phyloP scores from a whole-genome alignment of 2,797 vertebrate species.

The Pagetopsis macropterus region DNA sequence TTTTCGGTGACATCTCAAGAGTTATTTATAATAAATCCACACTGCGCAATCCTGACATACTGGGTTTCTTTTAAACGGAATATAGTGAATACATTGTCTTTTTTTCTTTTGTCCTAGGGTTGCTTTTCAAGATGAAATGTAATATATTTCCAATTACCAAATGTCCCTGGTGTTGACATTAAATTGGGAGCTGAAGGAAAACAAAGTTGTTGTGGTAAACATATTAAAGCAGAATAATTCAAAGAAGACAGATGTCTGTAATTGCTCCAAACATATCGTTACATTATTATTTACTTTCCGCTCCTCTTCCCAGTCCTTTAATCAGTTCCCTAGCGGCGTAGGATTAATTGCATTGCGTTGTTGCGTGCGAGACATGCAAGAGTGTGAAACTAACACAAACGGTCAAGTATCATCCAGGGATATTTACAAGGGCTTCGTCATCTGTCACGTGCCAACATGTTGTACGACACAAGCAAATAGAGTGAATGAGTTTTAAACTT shows the following conservation, averaged over 20 bases:
- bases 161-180: not conserved
- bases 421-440: slow-evolving; percentile 13
- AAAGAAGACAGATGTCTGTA: slow-evolving; percentile 11
- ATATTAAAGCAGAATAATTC: not conserved
- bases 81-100: not conserved
- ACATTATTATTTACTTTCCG: not conserved
- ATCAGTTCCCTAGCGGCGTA: slow-evolving; percentile 1
- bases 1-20: not conserved
- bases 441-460: slow-evolving; percentile 26
- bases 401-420: slow-evolving; percentile 40
- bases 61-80: not conserved
- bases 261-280: slow-evolving; percentile 22
- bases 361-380: slow-evolving; percentile 3
- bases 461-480: slow-evolving; percentile 38
- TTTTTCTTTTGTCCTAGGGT: not conserved
- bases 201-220: not conserved
- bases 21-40: not conserved
- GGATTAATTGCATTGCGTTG: slow-evolving; percentile 22
- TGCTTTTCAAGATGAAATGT: not conserved
- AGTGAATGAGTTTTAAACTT: slow-evolving; percentile 27
- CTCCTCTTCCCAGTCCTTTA: not conserved
- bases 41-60: not conserved
- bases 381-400: slow-evolving; percentile 26
- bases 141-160: slow-evolving; percentile 5
- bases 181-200: not conserved